Base-by-base conservation (phyloP, 2,113 vertebrate genomes). In the Picathartes gymnocephalus region DNA sequence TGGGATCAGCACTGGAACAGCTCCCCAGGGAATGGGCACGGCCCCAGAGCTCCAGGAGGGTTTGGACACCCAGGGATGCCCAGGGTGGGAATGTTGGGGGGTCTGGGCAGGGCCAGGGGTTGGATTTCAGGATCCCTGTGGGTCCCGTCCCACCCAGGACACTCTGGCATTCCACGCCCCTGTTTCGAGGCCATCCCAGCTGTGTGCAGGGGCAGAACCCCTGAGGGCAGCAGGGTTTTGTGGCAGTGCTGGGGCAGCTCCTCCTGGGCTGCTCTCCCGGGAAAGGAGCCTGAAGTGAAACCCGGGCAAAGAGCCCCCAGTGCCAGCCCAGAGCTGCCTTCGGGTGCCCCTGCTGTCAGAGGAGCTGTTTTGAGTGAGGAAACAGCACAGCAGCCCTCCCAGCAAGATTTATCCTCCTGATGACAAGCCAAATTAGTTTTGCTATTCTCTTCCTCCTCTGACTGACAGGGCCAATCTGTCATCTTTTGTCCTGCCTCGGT, bases 341-440 rank as follows among this genome's bases (percentile, higher is more conserved):
- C 2, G 0, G 18, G n/a, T 0, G 18, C 27, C 39, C 39, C 39
- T 39, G 39, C 39, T 39, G 39, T 39, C 70, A 20, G 30, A 39
- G 37, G 61, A 65, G 21, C 35, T 53, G 45, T 5, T 69, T 7
- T 6, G 40, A 66, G 3, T 7, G 16, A 51, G 48, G 17, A 56
- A 91, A 54, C 51, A 12, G 30, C 27, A 4, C 53, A 40, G 13
- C 61, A n/a, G 31, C 51, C 73, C 70, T 33, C 61, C 77, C 84
- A 27, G 6, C 47, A 60, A 84, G 86, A 93, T 92, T 91, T 81
- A 87, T 95, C 70, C 74, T 74, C 70, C 17, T 27, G 73, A 69
- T 88, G 88, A 79, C 82, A 57, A 89, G 56, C 73, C 81, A 89
- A 88, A 90, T 94, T 69, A 94, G 66, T 60, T 84, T 66, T 88